Conservation (phyloP, 2,797 vertebrate species). For the Paedocypris micromegethes region DNA sequence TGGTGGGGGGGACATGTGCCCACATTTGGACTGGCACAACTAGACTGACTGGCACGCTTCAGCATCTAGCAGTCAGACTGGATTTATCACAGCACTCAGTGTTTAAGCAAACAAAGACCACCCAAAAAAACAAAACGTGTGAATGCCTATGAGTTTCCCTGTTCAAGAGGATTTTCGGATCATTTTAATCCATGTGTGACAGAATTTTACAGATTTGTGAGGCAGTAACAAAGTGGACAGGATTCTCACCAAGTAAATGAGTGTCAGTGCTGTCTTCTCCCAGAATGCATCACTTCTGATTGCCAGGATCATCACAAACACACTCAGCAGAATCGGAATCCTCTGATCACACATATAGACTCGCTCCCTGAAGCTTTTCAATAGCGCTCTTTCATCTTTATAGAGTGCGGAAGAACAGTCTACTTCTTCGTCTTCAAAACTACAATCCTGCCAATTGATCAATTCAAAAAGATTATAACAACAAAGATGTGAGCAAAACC, state of each 20-base stretch:
- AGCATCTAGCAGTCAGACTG: constrained; percentile 34
- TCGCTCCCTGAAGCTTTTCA: constrained; percentile 21
- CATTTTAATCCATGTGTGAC: constrained; percentile 50
- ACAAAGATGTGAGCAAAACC: not conserved
- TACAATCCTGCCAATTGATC: constrained; percentile 11
- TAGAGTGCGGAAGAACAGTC: constrained; percentile 22
- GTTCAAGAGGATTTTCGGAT: constrained; percentile 46
- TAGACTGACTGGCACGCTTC: constrained; percentile 57
- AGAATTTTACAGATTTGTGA: constrained; percentile 43
- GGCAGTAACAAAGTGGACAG: constrained; percentile 32
- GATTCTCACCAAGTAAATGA: constrained; percentile 39
- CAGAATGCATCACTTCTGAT: constrained; percentile 22
- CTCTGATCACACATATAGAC: constrained; percentile 32
- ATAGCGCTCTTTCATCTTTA: constrained; percentile 33
- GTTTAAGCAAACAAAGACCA: constrained; percentile 50
- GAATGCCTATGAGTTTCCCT: constrained; percentile 23
- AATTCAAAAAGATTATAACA: constrained; percentile 16
- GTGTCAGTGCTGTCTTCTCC: constrained; percentile 29
- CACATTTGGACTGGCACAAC: constrained; percentile 54
- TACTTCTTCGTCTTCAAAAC: constrained; percentile 22
- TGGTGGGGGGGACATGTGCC: constrained; percentile 45
- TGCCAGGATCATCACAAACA: constrained; percentile 36
- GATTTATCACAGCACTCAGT: constrained; percentile 60
- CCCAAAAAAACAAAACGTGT: constrained; percentile 15
- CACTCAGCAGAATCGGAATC: constrained; percentile 26